Evolutionary conservation across 2,113 vertebrate genomes (phyloP).

Genomic region (Nesoenas mayeri): DNA sequence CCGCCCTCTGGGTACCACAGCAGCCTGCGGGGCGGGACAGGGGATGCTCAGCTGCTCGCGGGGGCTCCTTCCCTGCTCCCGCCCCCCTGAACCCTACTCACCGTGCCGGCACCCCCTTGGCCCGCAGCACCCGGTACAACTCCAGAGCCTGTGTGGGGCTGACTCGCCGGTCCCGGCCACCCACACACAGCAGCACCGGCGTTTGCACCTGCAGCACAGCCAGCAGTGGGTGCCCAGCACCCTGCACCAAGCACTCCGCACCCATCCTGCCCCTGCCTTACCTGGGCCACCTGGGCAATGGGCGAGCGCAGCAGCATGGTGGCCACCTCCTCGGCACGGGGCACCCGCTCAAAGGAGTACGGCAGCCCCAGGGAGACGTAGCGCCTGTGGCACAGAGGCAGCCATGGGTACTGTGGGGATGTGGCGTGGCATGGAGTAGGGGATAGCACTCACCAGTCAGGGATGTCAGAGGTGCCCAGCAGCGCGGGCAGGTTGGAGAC

Average conservation of each 20-base stretch:
- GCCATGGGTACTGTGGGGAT: neutral
- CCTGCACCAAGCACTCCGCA: rapidly evolving
- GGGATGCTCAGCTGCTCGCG: neutral
- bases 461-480: slow-evolving; percentile 84
- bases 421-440: rapidly evolving
- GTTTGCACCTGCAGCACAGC: slow-evolving; percentile 70
- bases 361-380: slow-evolving; percentile 78
- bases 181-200: slow-evolving; percentile 80
- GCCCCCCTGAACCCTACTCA: slow-evolving; percentile 1
- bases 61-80: neutral
- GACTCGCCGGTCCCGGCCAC: slow-evolving; percentile 79
- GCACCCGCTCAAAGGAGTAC: slow-evolving; percentile 79
- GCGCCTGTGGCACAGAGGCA: slow-evolving; percentile 56
- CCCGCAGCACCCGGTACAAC: slow-evolving; percentile 81
- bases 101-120: slow-evolving; percentile 74
- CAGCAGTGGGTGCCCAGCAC: rapidly evolving
- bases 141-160: slow-evolving; percentile 83
- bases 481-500: slow-evolving; percentile 82
- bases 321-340: slow-evolving; percentile 71
- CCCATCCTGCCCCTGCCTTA: neutral
- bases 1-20: slow-evolving; percentile 82
- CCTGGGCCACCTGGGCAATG: slow-evolving; percentile 75
- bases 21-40: slow-evolving; percentile 59
- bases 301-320: slow-evolving; percentile 81
- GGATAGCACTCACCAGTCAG: slow-evolving; percentile 79